phyloP scores from a whole-genome alignment of 2,888 invertebrate species.

The Phania funesta region DNA sequence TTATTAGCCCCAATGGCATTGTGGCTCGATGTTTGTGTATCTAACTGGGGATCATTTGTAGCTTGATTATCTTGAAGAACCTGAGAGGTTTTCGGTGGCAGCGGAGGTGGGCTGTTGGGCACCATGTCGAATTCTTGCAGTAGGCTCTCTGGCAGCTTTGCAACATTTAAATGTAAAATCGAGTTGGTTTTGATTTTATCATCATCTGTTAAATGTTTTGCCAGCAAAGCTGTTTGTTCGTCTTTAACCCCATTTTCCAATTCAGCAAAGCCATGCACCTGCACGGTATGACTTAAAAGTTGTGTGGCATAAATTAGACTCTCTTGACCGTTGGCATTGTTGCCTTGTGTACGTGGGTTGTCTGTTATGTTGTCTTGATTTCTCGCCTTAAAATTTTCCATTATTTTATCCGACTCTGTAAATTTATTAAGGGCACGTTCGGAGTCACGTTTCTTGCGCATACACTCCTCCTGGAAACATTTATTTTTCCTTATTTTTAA shows the following conservation, averaged over 20 bases:
- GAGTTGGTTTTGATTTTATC: conserved; percentile 73
- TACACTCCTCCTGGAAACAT: conserved; percentile 71
- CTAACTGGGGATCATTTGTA: conserved; percentile 60
- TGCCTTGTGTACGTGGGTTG: background rate
- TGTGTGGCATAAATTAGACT: conserved; percentile 14
- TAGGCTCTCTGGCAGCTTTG: conserved; percentile 20
- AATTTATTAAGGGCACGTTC: conserved; percentile 74
- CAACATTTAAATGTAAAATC: conserved; percentile 37
- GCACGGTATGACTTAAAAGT: conserved; percentile 68
- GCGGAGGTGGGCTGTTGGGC: conserved; percentile 82
- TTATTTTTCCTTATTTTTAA: conserved; percentile 72
- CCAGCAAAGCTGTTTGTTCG: conserved; percentile 71
- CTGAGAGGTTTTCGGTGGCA: conserved; percentile 73
- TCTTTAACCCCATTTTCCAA: conserved; percentile 73
- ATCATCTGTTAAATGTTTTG: conserved; percentile 73
- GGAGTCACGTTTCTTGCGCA: conserved; percentile 72
- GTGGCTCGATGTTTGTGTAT: conserved; percentile 69
- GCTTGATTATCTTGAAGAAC: background rate
- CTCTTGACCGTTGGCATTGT: background rate
- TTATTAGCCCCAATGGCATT: conserved; percentile 44
- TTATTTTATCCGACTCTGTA: conserved; percentile 78
- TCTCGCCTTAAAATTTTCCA: conserved; percentile 74
- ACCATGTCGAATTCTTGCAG: conserved; percentile 74
- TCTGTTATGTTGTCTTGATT: conserved; percentile 9
- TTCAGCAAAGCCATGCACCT: conserved; percentile 71